phyloP scores from a whole-genome alignment of 2,797 vertebrate species.

The Buphagus erythrorhynchus region DNA sequence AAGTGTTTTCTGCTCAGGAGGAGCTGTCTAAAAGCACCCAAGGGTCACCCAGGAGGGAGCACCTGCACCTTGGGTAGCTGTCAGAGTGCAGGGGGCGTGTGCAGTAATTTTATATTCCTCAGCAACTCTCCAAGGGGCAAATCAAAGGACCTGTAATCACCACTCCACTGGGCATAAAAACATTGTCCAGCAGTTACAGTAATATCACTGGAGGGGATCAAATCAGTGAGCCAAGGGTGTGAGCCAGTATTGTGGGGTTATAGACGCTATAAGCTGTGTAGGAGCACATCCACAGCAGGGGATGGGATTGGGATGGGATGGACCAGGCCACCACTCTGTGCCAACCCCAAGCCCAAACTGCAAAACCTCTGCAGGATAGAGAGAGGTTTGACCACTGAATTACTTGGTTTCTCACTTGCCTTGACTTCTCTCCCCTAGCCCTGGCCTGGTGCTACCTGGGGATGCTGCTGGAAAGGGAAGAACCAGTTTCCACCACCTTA shows the following conservation, averaged over 20 bases:
- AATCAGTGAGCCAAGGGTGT: too few relatives aligned
- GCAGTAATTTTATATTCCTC: neutral
- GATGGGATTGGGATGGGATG: too few relatives aligned
- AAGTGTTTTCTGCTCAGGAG: neutral
- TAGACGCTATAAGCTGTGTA: accelerated
- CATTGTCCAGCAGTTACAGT: neutral
- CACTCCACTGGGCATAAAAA: neutral
- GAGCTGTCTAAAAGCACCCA: neutral
- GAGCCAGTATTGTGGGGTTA: neutral
- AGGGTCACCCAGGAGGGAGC: neutral
- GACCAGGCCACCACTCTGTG: neutral
- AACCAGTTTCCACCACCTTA: slow-evolving; percentile 81
- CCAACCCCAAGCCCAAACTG: neutral
- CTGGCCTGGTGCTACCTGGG: slow-evolving; percentile 86
- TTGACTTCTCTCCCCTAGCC: slow-evolving; percentile 60
- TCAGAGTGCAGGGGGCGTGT: neutral
- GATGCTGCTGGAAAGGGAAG: slow-evolving; percentile 85
- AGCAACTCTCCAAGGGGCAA: neutral
- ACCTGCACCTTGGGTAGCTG: neutral
- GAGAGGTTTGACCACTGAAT: neutral
- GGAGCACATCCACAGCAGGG: accelerated
- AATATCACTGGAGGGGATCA: neutral
- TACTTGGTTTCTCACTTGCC: neutral
- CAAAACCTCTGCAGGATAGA: neutral
- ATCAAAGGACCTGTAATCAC: neutral